Conservation (phyloP, 1,140 invertebrate genomes). For the Melipona quadrifasciata region DNA sequence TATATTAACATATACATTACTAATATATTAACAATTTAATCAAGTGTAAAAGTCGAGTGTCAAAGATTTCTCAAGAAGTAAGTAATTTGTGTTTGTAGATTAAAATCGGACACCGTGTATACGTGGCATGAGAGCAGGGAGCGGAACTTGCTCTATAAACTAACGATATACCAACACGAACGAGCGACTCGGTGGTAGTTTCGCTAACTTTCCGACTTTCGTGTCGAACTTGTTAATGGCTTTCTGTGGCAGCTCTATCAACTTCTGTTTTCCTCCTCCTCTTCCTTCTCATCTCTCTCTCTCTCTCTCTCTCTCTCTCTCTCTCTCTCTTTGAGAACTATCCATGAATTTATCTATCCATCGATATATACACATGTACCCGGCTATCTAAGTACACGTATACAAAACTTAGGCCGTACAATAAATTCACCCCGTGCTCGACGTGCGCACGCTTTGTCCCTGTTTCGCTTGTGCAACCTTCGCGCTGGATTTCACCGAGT, state of each 20-base stretch:
- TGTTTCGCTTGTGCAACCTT: too few relatives aligned
- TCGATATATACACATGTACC: neutral
- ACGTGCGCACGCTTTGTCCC: constrained; percentile 1
- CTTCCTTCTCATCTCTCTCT: neutral
- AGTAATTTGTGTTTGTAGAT: too few relatives aligned
- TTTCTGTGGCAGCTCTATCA: constrained; percentile 49
- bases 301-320: neutral
- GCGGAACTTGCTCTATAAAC: constrained; percentile 59
- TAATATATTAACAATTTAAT: too few relatives aligned
- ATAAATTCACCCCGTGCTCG: constrained; percentile 27
- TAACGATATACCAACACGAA: constrained; percentile 60
- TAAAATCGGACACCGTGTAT: too few relatives aligned
- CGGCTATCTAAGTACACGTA: neutral
- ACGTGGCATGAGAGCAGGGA: constrained; percentile 26
- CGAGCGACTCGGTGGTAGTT: constrained; percentile 54
- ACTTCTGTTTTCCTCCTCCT: neutral
- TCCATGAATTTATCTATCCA: constrained; percentile 2
- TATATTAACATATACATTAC: too few relatives aligned
- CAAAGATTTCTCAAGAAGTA: too few relatives aligned
- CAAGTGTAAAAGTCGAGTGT: too few relatives aligned
- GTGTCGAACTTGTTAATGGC: constrained; percentile 66
- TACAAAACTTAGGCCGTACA: neutral
- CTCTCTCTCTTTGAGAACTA: neutral
- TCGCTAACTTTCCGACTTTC: constrained; percentile 63
- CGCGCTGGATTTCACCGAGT: neutral